A percentile compares a stretch with the other conserved stretches of the same genome.
Conservation (phyloP, 2,888 invertebrate genomes). For the Pycnomerus fuliginosus region DNA sequence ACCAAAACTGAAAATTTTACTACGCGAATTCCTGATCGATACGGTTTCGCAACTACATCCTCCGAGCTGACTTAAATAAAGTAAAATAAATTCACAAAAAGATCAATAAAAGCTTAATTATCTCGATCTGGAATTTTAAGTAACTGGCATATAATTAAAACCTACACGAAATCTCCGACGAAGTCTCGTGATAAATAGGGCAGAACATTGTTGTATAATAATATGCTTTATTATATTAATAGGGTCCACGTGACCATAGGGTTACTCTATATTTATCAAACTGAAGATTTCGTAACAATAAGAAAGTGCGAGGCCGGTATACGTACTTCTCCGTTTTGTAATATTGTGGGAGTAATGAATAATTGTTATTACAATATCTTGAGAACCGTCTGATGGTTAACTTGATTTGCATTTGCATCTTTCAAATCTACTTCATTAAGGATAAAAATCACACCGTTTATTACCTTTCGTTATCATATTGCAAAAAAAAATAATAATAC, state of each 20-base stretch:
- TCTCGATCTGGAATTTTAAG: too few relatives aligned
- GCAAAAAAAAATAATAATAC: too few relatives aligned
- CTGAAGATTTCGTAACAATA: constrained; percentile 16
- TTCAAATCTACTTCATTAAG: constrained; percentile 8
- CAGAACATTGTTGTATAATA: constrained; percentile 15
- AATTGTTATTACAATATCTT: constrained; percentile 21
- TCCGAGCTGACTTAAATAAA: too few relatives aligned
- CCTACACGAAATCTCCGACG: too few relatives aligned
- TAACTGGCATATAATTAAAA: too few relatives aligned
- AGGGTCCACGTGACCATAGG: constrained; percentile 14
- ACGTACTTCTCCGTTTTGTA: constrained; percentile 9
- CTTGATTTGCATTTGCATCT: constrained; percentile 3
- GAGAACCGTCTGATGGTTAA: constrained; percentile 13
- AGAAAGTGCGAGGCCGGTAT: constrained; percentile 16
- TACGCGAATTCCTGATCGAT: too few relatives aligned
- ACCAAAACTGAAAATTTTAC: too few relatives aligned
- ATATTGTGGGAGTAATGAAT: constrained; percentile 19
- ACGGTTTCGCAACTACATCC: too few relatives aligned
- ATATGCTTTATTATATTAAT: constrained; percentile 13
- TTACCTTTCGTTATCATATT: too few relatives aligned
- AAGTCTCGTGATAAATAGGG: constrained; percentile 14
- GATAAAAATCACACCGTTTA: constrained; percentile 3
- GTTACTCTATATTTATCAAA: constrained; percentile 17
- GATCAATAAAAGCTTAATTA: too few relatives aligned
- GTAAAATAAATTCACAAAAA: too few relatives aligned